Base-by-base conservation (phyloP, 1,140 invertebrate species). In the Notospermus geniculatus region DNA sequence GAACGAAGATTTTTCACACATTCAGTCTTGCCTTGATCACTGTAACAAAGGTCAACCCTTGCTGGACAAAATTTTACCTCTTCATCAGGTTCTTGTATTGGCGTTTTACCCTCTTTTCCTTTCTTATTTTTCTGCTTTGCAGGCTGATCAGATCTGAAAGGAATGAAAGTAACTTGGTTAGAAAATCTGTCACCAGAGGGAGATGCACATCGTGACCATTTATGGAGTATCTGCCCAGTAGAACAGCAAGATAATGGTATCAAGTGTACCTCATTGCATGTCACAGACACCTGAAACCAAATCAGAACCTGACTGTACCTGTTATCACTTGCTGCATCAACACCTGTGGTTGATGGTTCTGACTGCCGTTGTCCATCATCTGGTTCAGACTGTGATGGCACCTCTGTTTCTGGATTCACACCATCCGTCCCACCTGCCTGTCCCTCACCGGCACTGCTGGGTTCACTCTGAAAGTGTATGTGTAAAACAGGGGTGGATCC, bases 61-160 rank as follows among this genome's bases (percentile, higher is more conserved):
- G n/a, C n/a, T n/a, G n/a, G n/a, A n/a, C n/a, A n/a, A n/a, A n/a
- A 39, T 39, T 41, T 39, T 52, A 55, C 41, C 23, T 54, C 58
- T 39, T 58, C 41, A 46, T 29, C 57, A 59, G 50, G 56, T 54
- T 50, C 56, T 68, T 36, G 46, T 28, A 54, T 50, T 57, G 11
- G 45, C 57, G 60, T 55, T 28, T 41, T 17, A 46, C 29, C 58
- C 28, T 59, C n/a, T 43, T 50, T 43, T 36, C 1, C 29, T 32
- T 50, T 57, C 23, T n/a, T 64, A 41, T 39, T 17, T 50, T 36
- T 59, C 23, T 23, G 19, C 17, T 50, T 1, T 30, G 28, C 7
- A 30, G 22, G 17, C 15, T 59, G 23, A 27, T n/a, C 36, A 32
- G 17, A 59, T 36, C n/a, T 23, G 19, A 30, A 17, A 28, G 28